Conservation (phyloP, 30 jellyfish, hydroid and myxozoan genomes). For the Hydra vulgaris region DNA sequence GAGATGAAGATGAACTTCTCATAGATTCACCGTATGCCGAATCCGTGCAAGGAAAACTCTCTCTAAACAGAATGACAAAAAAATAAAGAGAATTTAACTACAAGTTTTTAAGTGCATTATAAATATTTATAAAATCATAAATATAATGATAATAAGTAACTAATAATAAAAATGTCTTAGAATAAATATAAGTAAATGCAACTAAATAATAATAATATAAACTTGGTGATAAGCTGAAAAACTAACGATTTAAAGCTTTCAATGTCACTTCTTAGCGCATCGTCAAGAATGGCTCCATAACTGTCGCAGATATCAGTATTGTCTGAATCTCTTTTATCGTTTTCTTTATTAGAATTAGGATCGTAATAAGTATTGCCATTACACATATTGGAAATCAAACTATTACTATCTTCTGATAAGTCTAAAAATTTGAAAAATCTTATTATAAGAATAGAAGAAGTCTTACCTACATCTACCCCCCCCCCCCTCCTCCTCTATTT, state of each 20-base stretch:
- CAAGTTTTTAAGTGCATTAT: background rate
- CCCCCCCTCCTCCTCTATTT: no score
- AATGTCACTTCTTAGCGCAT: background rate
- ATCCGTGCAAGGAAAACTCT: slow-evolving; percentile 53
- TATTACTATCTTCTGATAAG: background rate
- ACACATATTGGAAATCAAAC: background rate
- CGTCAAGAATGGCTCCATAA: background rate
- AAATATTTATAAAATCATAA: no score
- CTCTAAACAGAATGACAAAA: slow-evolving; percentile 10
- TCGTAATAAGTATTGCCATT: background rate
- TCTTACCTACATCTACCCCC: no score
- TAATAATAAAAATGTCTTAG: no score
- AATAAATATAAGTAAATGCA: no score
- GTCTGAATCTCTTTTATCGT: background rate
- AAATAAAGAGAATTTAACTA: background rate
- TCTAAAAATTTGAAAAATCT: background rate
- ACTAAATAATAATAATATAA: no score
- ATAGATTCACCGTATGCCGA: slow-evolving; percentile 94
- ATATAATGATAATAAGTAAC: no score
- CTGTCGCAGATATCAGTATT: background rate
- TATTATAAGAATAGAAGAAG: background rate
- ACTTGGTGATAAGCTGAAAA: no score
- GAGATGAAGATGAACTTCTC: slow-evolving; percentile 68
- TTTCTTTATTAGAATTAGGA: background rate
- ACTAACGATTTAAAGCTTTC: background rate